Base-by-base conservation (phyloP, 1,140 invertebrate species). In the Myzus persicae region DNA sequence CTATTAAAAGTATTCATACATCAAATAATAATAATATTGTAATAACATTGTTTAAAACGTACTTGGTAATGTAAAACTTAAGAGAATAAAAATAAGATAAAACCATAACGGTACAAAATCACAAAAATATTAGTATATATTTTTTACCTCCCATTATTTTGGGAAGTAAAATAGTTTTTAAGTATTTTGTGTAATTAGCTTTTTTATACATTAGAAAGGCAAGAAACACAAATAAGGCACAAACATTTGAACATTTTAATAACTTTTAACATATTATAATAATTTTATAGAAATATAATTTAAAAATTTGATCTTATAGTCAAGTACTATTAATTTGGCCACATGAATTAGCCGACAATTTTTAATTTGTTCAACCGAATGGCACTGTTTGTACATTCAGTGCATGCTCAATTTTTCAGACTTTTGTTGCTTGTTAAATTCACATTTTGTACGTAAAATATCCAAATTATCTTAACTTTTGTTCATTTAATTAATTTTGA, bases 171-270 rank as follows among this genome's bases (percentile, higher is more conserved):
- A 54, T 89, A 46, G 84, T 87, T n/a, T 85, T 18, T 26, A 85
- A n/a, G 18, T 46, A 84, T 46, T 44, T 46, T 46, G 31, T 87
- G 14, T 18, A 87, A 9, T 31, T 42, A n/a, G 2, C 31, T 54
- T 54, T 51, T 44, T 90, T 40, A 42, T 67, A 76, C 20, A 76
- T 38, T 7, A 46, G 11, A 84, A 48, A 9, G 59, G 59, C 40
- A 92, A 92, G 46, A 84, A 81, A 51, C 51, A 92, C 9, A 92
- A 36, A 84, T 84, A 92, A 92, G 44, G 91, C 81, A 92, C 91
- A 92, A 84, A 36, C 1, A 76, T 46, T 81, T 46, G 42, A 90
- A 90, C 24, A 48, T 88, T 88, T 88, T 51, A 11, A n/a, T 22
- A 26, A 90, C 2, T 40, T 90, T 40, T 90, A 44, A 44, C 67